Base-by-base conservation (phyloP, 2,888 invertebrate species). In the Apamea monoglypha region DNA sequence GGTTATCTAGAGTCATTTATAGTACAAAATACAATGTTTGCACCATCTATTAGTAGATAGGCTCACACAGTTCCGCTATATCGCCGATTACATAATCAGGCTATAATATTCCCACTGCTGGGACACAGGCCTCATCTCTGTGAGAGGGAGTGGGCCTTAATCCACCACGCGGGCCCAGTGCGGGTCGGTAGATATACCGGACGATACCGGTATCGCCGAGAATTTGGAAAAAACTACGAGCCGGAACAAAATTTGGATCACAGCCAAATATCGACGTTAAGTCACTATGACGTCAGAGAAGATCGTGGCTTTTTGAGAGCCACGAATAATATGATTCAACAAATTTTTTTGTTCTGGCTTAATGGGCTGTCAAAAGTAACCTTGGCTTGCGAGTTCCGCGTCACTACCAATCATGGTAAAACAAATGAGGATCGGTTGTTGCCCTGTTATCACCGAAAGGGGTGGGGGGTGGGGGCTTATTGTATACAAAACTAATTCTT, bases 281-380 rank as follows among this genome's bases (percentile, higher is more conserved):
- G 72, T 76, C 64, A 79, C 10, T 53, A 67, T 88, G 83, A 88
- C 88, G 88, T 88, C 86, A 86, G 67, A 66, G 53, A 71, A 44
- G 68, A 67, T 66, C 40, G 78, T 69, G 59, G 53, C 74, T 75
- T 86, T 86, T 77, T 81, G 12, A 61, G 44, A 74, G 74, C 73
- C 59, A 68, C 50, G 73, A 53, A 71, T 81, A 56, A 66, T 80
- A 73, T 87, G 87, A 87, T 61, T 85, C 81, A 81, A 67, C 81
- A 8, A 44, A 68, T 74, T 83, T 83, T n/a, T 29, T 56, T n/a
- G n/a, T 32, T n/a, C n/a, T 75, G 69, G n/a, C 40, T 3, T 85
- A 86, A 86, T 83, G 83, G 63, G 0, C 73, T 74, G 64, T 72
- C 71, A 47, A 61, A 71, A 64, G 29, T 69, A 44, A n/a, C 72